Percentiles rank a stretch among this genome's conserved stretches.
These are phyloP conservation scores for Moxostoma hubbsi DNA, from an alignment of 2,797 vertebrate species.

Conservation along the genomic window DNA sequence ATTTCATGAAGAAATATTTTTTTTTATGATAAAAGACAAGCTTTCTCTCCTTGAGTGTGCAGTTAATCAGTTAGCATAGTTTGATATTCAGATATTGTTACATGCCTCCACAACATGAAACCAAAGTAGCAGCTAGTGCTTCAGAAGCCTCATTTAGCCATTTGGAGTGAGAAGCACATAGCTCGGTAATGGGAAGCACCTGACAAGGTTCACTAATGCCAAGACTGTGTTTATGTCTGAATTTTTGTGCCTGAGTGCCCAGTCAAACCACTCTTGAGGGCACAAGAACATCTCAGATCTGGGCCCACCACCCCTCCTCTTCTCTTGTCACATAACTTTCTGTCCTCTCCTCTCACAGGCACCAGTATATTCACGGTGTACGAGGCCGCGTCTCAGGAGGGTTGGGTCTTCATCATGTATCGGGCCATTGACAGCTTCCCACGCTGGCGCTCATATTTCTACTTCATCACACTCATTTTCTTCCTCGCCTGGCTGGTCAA, in stretches of 20 bases:
- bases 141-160: conserved; percentile 1
- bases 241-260: conserved; percentile 51
- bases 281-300: conserved; percentile 36
- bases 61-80: too few relatives aligned
- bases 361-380: conserved; percentile 99
- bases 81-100: conserved; percentile 22
- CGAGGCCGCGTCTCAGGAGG: conserved; percentile 97
- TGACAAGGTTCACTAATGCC: conserved; percentile 49
- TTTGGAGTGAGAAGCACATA: conserved; percentile 24
- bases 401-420: conserved; percentile 99
- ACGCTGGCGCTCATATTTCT: conserved; percentile 98
- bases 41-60: not conserved
- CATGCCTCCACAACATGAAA: conserved; percentile 2
- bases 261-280: conserved; percentile 31
- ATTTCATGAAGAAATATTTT: not conserved
- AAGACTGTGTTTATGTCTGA: conserved; percentile 54
- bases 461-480: conserved; percentile 99
- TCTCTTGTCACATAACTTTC: conserved; percentile 6
- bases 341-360: conserved; percentile 73
- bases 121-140: not conserved
- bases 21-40: conserved; percentile 5
- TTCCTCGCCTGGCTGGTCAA: conserved; percentile 99
- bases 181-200: conserved; percentile 47
- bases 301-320: conserved; percentile 25
- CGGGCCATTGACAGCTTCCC: conserved; percentile 98